A percentile compares a stretch with the other conserved stretches of the same genome.
Conservation (phyloP, 2,888 invertebrate species). For the Epinotia brunnichana region DNA sequence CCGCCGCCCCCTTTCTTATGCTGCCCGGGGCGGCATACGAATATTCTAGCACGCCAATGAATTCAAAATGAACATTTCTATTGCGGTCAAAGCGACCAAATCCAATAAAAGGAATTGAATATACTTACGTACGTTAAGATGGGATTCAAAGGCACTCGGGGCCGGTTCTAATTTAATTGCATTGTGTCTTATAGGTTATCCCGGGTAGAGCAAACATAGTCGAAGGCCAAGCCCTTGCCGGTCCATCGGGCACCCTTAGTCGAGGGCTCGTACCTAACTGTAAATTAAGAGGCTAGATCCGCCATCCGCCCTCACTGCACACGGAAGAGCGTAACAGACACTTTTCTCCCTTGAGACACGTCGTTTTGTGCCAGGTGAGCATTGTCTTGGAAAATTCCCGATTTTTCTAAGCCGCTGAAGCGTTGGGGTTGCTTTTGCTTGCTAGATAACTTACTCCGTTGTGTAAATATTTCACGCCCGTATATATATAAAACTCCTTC, state of each 20-base stretch:
- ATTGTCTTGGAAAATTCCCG: conserved; percentile 13
- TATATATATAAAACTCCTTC: neutral
- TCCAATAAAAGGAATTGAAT: conserved; percentile 34
- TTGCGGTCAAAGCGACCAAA: conserved; percentile 12
- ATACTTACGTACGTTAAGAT: conserved; percentile 29
- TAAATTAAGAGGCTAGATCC: conserved; percentile 45
- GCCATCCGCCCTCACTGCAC: neutral
- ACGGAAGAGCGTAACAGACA: conserved; percentile 7
- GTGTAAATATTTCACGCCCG: neutral
- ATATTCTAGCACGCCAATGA: no score
- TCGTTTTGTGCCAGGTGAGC: neutral
- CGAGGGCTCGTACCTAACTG: conserved; percentile 31
- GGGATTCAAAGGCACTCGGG: conserved; percentile 28
- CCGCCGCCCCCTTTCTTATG: no score
- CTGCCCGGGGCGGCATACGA: no score
- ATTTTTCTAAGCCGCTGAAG: conserved; percentile 18
- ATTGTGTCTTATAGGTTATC: conserved; percentile 30
- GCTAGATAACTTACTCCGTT: neutral
- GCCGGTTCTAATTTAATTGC: conserved; percentile 38
- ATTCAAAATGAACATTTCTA: conserved; percentile 21
- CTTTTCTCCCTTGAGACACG: neutral
- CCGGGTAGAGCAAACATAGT: conserved; percentile 30
- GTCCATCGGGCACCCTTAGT: conserved; percentile 47
- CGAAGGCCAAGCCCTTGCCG: conserved; percentile 44
- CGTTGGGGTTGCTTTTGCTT: conserved; percentile 2